phyloP scores from a whole-genome alignment of 1,140 invertebrate genomes.

The Helicoverpa armigera region DNA sequence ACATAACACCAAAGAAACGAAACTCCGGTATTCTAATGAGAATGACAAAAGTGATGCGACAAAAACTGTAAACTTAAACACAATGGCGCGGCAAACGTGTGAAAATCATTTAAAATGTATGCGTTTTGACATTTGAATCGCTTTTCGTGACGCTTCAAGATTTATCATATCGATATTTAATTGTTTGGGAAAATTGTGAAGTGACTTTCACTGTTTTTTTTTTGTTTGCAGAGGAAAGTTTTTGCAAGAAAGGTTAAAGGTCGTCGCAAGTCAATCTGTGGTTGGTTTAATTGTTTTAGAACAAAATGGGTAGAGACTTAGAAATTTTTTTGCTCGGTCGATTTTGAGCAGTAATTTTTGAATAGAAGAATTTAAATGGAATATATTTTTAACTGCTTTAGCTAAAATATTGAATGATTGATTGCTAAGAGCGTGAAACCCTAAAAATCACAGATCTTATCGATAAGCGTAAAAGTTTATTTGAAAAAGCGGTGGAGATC shows the following conservation, averaged over 20 bases:
- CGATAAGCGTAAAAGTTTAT: not conserved
- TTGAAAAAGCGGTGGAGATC: constrained; percentile 28
- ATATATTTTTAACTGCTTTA: not conserved
- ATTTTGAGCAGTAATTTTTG: not conserved
- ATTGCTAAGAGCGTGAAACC: not conserved
- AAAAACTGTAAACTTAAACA: constrained; percentile 29
- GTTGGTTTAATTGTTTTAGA: not conserved
- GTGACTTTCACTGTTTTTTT: constrained; percentile 29
- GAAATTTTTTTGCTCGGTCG: not conserved
- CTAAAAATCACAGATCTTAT: not conserved
- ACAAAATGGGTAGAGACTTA: too few species aligned
- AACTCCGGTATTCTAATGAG: constrained; percentile 41
- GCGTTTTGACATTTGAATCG: constrained; percentile 45
- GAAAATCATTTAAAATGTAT: constrained; percentile 37
- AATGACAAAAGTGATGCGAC: constrained; percentile 31
- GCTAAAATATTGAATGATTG: not conserved
- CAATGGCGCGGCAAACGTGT: constrained; percentile 37
- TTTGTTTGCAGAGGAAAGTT: constrained; percentile 18
- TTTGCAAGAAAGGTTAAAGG: not conserved
- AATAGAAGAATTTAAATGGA: not conserved
- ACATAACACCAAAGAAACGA: constrained; percentile 8
- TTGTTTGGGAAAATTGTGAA: constrained; percentile 20
- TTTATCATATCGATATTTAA: constrained; percentile 44
- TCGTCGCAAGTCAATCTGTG: not conserved
- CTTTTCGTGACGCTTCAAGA: constrained; percentile 21